A percentile compares a stretch with the other conserved stretches of the same genome.
Conservation (phyloP, 1,140 invertebrate species). For the Zeugodacus cucurbitae region DNA sequence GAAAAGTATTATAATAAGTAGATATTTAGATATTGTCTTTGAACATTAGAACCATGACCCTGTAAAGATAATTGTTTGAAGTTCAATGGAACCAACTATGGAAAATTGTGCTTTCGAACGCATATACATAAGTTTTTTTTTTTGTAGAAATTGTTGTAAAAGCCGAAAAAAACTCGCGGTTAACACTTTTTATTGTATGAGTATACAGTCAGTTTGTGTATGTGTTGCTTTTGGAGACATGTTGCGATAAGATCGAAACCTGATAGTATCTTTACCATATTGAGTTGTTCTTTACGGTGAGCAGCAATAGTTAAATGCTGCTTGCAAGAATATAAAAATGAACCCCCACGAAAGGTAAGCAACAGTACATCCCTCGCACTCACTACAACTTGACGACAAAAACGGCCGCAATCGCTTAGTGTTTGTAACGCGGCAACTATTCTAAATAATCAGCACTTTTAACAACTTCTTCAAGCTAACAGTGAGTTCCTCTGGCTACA, state of each 20-base stretch:
- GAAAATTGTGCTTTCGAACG: background rate
- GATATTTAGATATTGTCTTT: background rate
- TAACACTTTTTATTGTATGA: background rate
- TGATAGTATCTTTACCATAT: constrained; percentile 15
- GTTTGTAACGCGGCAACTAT: background rate
- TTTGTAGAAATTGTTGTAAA: background rate
- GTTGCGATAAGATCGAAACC: background rate
- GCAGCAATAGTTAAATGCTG: background rate
- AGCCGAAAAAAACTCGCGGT: background rate
- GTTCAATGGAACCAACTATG: constrained; percentile 26
- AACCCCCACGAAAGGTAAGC: background rate
- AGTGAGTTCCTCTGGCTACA: background rate
- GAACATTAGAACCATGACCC: background rate
- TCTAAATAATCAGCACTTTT: background rate
- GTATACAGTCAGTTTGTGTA: background rate
- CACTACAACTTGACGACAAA: background rate
- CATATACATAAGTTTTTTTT: background rate
- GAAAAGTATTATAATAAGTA: background rate
- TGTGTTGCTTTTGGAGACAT: background rate
- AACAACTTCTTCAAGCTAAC: background rate
- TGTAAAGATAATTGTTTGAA: background rate
- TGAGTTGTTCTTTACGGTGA: background rate
- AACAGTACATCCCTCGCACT: background rate
- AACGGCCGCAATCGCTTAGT: background rate
- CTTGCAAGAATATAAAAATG: background rate